These are phyloP conservation scores for Meta bourneti DNA, from an alignment of 2,888 invertebrate genomes.

Conservation along the genomic window DNA sequence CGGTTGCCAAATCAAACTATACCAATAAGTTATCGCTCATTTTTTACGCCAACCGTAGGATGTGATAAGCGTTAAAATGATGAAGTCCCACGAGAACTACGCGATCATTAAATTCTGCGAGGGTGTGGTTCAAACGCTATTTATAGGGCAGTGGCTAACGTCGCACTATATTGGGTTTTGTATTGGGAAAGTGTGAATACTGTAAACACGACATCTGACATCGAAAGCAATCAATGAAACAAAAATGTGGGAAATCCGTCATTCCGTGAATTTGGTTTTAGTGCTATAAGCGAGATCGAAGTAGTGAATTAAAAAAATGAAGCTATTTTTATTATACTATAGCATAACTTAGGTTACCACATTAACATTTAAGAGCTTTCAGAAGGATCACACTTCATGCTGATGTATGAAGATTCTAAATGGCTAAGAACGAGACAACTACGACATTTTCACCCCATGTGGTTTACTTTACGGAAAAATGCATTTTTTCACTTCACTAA, in stretches of 20 bases:
- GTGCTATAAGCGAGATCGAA: slow-evolving; percentile 1
- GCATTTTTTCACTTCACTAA: no score
- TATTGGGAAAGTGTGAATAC: slow-evolving; percentile 36
- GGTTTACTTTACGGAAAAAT: no score
- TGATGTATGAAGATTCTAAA: no score
- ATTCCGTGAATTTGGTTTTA: not conserved
- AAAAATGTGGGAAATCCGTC: not conserved
- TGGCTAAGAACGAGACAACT: no score
- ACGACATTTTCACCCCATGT: no score
- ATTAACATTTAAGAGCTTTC: no score
- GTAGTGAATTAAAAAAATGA: not conserved
- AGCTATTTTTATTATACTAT: not conserved
- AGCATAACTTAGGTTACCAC: no score
- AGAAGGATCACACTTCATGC: no score
- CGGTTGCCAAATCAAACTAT: slow-evolving; percentile 32
- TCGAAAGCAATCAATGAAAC: slow-evolving; percentile 54
- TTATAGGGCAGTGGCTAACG: slow-evolving; percentile 44
- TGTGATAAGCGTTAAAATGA: slow-evolving; percentile 54
- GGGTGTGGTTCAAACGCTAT: slow-evolving; percentile 67
- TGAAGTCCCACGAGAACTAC: slow-evolving; percentile 50
- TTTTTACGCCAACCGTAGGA: slow-evolving; percentile 27
- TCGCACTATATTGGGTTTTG: slow-evolving; percentile 38
- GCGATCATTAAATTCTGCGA: slow-evolving; percentile 66
- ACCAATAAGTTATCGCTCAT: slow-evolving; percentile 36
- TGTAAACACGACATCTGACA: slow-evolving; percentile 56